Evolutionary conservation across 2,113 vertebrate species (phyloP), one percentile per base, ranked within the genome.

Genomic region (Lichenostomus cassidix): DNA sequence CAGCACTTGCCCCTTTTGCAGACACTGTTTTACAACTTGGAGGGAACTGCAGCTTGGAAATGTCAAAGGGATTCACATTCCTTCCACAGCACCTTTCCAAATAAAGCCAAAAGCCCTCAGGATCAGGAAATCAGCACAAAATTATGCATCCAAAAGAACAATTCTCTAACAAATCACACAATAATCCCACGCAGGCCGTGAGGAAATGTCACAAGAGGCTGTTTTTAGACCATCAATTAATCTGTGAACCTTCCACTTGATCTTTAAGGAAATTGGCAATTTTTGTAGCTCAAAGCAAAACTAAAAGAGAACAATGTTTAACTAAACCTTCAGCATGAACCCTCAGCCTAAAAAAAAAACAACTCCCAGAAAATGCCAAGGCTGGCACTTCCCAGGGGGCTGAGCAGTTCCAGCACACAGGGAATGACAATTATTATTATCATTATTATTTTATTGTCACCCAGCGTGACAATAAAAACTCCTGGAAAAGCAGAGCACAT

Each of bases 221-320:
- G 29, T 15, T 90, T 82, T 50, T 31, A 58, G 33, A 49, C 56
- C 77, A 84, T 58, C 71, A 79, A 83, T 90, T 81, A 92, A 82
- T 59, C 83, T 1, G 50, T 15, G 47, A 91, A 90, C 75, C 83
- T 92, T 92, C 46, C 53, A 35, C 55, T 89, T 7, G 2, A 65
- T 92, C 91, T 94, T 87, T 42, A 50, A 90, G 35, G 55, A 37
- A 78, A 67, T 2, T 23, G 63, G 64, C 92, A 77, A 91, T 96
- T 92, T 89, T 89, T 11, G 53, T 2, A 64, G 77, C 90, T 89
- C 31, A 1, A 23, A 53, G 82, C 35, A 35, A 80, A 71, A 63
- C 33, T 28, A 64, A 42, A 79, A 76, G 49, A 67, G 62, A 62
- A 59, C 37, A 83, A 80, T 33, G 68, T 84, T 83, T 79, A 92